Evolutionary conservation across 2,797 vertebrate genomes (phyloP).

Genomic region (Sebastes goodei): DNA sequence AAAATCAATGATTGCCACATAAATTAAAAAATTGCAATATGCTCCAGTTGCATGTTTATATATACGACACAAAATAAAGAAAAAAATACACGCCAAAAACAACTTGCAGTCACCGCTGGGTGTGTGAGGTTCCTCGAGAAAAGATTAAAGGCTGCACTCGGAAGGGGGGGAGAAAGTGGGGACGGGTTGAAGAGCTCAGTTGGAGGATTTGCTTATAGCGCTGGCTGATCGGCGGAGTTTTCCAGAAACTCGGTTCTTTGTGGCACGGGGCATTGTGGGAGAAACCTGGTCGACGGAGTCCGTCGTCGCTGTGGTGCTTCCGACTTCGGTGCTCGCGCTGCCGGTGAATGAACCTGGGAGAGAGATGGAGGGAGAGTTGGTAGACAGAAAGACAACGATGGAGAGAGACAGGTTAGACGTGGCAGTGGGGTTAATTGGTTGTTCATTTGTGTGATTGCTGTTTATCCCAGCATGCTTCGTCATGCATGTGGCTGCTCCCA

Average conservation of each 20-base stretch:
- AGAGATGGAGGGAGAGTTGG: conserved; percentile 31
- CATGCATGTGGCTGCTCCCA: conserved; percentile 65
- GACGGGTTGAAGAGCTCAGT: conserved; percentile 61
- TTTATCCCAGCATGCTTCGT: conserved; percentile 63
- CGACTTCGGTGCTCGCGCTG: conserved; percentile 80
- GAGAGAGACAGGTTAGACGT: conserved; percentile 7
- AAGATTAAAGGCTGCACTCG: conserved; percentile 55
- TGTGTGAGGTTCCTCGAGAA: conserved; percentile 57
- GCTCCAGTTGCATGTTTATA: conserved; percentile 65
- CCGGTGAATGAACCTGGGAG: conserved; percentile 86
- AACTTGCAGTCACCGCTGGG: conserved; percentile 72
- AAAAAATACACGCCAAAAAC: conserved; percentile 14
- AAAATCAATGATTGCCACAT: conserved; percentile 58
- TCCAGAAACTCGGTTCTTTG: conserved; percentile 80
- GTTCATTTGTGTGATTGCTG: background rate
- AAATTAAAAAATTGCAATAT: conserved; percentile 69
- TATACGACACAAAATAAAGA: conserved; percentile 37
- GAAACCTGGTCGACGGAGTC: conserved; percentile 77
- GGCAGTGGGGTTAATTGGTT: background rate
- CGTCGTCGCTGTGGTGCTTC: conserved; percentile 30
- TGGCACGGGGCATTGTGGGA: conserved; percentile 78
- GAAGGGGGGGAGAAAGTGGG: background rate
- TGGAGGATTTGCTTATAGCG: conserved; percentile 86
- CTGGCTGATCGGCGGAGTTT: conserved; percentile 84
- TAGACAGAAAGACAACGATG: background rate